Evolutionary conservation across 2,113 vertebrate species (phyloP), one percentile per base, ranked within the genome.

Genomic region (Pelodiscus sinensis): DNA sequence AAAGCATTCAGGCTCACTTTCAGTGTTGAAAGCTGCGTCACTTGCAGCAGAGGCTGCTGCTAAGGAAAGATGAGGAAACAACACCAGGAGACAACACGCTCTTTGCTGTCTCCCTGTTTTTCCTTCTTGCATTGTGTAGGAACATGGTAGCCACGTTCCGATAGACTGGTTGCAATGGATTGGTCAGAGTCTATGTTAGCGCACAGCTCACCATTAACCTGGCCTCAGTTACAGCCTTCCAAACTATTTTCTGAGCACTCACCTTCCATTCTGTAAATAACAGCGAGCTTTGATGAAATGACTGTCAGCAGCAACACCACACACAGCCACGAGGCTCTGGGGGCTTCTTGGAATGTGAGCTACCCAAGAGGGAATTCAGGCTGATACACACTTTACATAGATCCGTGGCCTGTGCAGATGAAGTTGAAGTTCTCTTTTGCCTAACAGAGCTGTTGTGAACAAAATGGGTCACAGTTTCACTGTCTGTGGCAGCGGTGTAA

Each of bases 161-260:
- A 19, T 0, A 0, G 56, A 9, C 84, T 19, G 90, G 86, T 85
- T 84, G 93, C 87, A 54, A 29, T 1, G 16, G 3, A 0, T 89
- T 87, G 97, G 96, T 97, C 97, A 96, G 97, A 94, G 97, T 97
- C 93, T 94, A 73, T 95, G 96, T 96, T 96, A 96, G 92, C 92
- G 86, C 85, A 96, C 52, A 14, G 85, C 86, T 96, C 97, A 97
- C 97, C 94, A 96, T 97, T 97, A 97, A 97, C 95, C 94, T 55
- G 86, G 87, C 87, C 92, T 90, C 93, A 88, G 83, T 89, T 1
- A 6, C 90, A 2, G 1, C 62, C 81, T 94, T 89, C 92, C 92
- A 91, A 83, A 95, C 92, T 4, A 84, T 55, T 90, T 82, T 93
- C 58, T 94, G 90, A 96, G 89, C 65, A 19, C 84, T 96, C 95